These are phyloP conservation scores for Hirudinaria manillensis DNA, from an alignment of 2,888 invertebrate species.

Conservation along the genomic window DNA sequence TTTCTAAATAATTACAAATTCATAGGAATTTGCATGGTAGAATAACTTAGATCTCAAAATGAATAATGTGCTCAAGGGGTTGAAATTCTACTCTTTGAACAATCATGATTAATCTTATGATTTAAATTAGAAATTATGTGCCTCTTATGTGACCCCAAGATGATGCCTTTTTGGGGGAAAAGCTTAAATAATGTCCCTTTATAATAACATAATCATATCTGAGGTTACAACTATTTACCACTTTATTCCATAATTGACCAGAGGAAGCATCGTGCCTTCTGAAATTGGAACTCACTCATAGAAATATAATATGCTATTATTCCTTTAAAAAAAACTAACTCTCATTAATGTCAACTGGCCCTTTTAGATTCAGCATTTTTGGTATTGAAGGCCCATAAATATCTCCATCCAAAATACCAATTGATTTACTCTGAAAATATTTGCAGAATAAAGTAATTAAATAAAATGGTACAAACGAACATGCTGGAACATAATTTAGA, in stretches of 20 bases:
- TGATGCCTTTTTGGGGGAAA: too few species aligned
- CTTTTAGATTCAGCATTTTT: slow-evolving; percentile 84
- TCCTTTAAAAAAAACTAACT: slow-evolving; percentile 47
- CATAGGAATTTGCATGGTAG: too few species aligned
- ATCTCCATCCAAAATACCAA: slow-evolving; percentile 86
- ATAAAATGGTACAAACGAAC: not conserved
- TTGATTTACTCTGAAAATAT: slow-evolving; percentile 10
- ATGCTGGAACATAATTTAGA: too few species aligned
- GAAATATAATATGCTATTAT: not conserved
- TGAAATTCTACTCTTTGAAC: too few species aligned
- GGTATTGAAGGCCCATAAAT: slow-evolving; percentile 91
- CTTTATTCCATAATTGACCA: slow-evolving; percentile 84
- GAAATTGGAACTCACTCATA: slow-evolving; percentile 38
- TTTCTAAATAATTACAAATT: too few species aligned
- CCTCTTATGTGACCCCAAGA: too few species aligned
- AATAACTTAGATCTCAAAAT: too few species aligned
- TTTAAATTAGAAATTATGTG: too few species aligned
- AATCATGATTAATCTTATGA: too few species aligned
- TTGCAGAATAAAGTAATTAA: not conserved
- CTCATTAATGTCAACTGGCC: slow-evolving; percentile 72
- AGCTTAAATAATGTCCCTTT: too few species aligned
- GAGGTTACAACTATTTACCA: slow-evolving; percentile 61
- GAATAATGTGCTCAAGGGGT: too few species aligned
- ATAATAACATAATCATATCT: not conserved
- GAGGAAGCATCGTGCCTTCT: slow-evolving; percentile 76